phyloP scores from a whole-genome alignment of 2,797 vertebrate species.

The Staurois parvus region DNA sequence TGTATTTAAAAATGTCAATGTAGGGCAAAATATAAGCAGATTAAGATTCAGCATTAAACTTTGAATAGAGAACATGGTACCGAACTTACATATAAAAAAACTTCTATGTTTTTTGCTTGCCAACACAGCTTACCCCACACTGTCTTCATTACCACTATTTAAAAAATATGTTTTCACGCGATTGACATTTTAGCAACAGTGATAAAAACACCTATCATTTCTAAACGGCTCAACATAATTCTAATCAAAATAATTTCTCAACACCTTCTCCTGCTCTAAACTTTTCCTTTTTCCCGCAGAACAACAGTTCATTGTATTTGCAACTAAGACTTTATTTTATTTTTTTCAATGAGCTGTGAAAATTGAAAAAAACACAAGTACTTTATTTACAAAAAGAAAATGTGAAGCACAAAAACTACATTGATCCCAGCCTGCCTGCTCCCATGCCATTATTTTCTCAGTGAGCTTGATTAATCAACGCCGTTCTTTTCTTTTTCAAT shows the following conservation, averaged over 20 bases:
- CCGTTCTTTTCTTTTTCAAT: conserved; percentile 66
- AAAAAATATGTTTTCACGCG: not conserved
- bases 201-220: conserved; percentile 28
- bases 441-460: conserved; percentile 37
- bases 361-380: conserved; percentile 37
- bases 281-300: not conserved
- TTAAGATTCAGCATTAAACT: too few species aligned
- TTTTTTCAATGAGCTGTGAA: conserved; percentile 2
- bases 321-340: not conserved
- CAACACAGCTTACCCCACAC: not conserved
- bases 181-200: not conserved
- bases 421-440: conserved; percentile 11
- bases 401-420: conserved; percentile 19
- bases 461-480: conserved; percentile 52
- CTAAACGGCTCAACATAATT: conserved; percentile 10
- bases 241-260: conserved; percentile 44
- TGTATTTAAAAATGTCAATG: too few species aligned
- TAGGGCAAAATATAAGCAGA: too few species aligned
- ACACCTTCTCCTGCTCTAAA: not conserved
- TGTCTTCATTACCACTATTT: not conserved
- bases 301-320: conserved; percentile 40
- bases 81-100: not conserved
- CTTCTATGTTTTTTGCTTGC: not conserved
- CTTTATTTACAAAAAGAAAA: conserved; percentile 9
- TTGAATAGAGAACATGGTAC: not conserved